Evolutionary conservation across 2,888 invertebrate genomes (phyloP).

Genomic region (Lydus trimaculatus): DNA sequence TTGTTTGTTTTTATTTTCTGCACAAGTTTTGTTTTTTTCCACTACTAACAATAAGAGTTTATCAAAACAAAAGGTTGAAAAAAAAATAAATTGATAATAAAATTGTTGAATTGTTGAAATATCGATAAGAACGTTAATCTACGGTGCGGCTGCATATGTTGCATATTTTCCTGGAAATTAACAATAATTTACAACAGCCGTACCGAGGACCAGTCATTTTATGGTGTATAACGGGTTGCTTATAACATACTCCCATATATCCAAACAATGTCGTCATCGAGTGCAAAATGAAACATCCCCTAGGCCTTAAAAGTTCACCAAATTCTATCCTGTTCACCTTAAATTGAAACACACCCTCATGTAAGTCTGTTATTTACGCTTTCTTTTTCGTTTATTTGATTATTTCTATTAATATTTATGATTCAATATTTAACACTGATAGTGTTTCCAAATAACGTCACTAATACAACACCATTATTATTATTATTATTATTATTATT

Average conservation of each 20-base stretch:
- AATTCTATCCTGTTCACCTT: constrained; percentile 29
- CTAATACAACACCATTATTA: constrained; percentile 13
- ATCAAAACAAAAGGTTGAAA: background rate
- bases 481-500: background rate
- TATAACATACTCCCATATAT: constrained; percentile 29
- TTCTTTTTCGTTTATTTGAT: background rate
- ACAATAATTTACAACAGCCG: background rate
- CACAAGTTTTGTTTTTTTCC: background rate
- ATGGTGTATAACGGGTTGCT: constrained; percentile 47
- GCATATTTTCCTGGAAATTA: background rate
- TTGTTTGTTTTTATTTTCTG: constrained; percentile 6
- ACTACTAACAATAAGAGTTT: too few species aligned
- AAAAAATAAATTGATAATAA: too few species aligned
- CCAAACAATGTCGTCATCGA: constrained; percentile 14
- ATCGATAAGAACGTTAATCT: background rate
- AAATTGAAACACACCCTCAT: constrained; percentile 42
- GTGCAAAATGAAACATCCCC: constrained; percentile 43
- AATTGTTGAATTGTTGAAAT: background rate
- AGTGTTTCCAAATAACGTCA: constrained; percentile 31
- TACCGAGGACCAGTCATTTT: constrained; percentile 44
- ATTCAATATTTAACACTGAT: constrained; percentile 19
- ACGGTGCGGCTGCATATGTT: constrained; percentile 3
- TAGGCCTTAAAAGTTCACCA: constrained; percentile 44
- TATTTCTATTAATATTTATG: background rate
- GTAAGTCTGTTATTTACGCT: constrained; percentile 27